Conservation (phyloP, 1,140 invertebrate species). For the Wasmannia auropunctata region DNA sequence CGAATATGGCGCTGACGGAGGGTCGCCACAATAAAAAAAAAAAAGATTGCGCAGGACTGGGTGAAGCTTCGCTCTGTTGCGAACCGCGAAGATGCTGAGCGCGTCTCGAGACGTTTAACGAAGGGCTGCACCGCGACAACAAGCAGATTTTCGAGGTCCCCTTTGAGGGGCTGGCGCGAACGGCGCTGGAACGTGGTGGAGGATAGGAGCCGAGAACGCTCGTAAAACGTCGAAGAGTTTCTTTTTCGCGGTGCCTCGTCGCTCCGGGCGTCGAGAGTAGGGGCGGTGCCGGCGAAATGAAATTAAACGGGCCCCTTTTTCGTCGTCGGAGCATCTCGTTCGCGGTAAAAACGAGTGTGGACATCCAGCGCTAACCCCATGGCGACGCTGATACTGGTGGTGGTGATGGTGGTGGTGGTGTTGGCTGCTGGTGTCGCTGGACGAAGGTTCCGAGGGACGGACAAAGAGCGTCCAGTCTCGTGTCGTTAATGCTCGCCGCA, state of each 20-base stretch:
- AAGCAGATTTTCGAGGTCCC: slow-evolving; percentile 4
- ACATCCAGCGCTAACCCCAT: slow-evolving; percentile 67
- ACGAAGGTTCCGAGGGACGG: neutral
- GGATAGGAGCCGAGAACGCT: slow-evolving; percentile 35
- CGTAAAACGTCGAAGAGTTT: slow-evolving; percentile 66
- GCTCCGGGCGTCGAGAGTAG: slow-evolving; percentile 65
- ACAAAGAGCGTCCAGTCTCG: neutral
- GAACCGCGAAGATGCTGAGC: neutral
- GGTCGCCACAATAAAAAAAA: neutral
- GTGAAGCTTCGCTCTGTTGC: neutral
- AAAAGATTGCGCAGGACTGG: neutral
- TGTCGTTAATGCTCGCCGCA: slow-evolving; percentile 2
- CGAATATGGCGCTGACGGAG: neutral
- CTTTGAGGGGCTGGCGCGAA: slow-evolving; percentile 36
- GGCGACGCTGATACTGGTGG: neutral
- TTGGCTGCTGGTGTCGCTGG: neutral
- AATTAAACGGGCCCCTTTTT: slow-evolving; percentile 73
- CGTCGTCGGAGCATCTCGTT: slow-evolving; percentile 55
- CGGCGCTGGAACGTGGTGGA: neutral
- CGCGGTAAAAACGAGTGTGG: slow-evolving; percentile 73
- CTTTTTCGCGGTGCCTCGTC: slow-evolving; percentile 72
- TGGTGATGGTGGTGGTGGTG: neutral
- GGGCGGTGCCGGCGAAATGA: slow-evolving; percentile 71
- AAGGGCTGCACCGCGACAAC: neutral
- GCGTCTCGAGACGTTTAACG: slow-evolving; percentile 7